Percentiles rank a stretch among this genome's conserved stretches.
These are phyloP conservation scores for Amorpha juglandis DNA, from an alignment of 2,888 invertebrate genomes.

Conservation along the genomic window DNA sequence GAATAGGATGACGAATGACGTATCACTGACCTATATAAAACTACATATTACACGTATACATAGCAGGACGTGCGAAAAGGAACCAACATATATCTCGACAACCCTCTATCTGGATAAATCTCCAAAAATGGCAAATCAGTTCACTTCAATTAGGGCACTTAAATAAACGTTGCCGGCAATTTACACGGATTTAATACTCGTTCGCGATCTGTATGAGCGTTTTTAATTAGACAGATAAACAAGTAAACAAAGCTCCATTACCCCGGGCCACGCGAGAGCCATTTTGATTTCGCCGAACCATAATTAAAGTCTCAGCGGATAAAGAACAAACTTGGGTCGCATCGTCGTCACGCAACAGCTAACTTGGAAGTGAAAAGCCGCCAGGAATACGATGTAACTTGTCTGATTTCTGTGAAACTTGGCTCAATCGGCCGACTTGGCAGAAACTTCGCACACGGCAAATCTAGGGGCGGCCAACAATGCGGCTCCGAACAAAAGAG, in stretches of 20 bases:
- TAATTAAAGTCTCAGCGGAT: conserved; percentile 66
- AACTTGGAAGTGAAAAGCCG: conserved; percentile 71
- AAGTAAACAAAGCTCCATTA: conserved; percentile 39
- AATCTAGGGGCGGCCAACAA: conserved; percentile 69
- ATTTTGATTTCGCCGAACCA: conserved; percentile 49
- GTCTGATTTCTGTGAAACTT: conserved; percentile 72
- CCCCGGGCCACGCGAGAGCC: conserved; percentile 29
- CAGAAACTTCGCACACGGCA: conserved; percentile 66
- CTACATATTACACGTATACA: too few species aligned
- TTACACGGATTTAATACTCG: conserved; percentile 27
- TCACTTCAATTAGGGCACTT: conserved; percentile 3
- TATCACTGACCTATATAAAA: too few species aligned
- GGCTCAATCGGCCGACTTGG: conserved; percentile 66
- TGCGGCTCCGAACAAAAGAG: conserved; percentile 70
- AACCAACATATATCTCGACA: background rate
- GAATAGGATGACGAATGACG: too few species aligned
- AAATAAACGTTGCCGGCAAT: conserved; percentile 25
- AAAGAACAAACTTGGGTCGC: conserved; percentile 72
- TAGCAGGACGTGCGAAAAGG: background rate
- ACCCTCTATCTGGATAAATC: too few species aligned
- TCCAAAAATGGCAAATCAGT: background rate
- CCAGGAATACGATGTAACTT: conserved; percentile 73
- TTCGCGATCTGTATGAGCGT: conserved; percentile 1
- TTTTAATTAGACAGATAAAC: conserved; percentile 31
- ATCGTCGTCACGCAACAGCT: conserved; percentile 71